A percentile compares a stretch with the other conserved stretches of the same genome.
Conservation (phyloP, 2,113 vertebrate species). For the Pachycephala philippinensis region DNA sequence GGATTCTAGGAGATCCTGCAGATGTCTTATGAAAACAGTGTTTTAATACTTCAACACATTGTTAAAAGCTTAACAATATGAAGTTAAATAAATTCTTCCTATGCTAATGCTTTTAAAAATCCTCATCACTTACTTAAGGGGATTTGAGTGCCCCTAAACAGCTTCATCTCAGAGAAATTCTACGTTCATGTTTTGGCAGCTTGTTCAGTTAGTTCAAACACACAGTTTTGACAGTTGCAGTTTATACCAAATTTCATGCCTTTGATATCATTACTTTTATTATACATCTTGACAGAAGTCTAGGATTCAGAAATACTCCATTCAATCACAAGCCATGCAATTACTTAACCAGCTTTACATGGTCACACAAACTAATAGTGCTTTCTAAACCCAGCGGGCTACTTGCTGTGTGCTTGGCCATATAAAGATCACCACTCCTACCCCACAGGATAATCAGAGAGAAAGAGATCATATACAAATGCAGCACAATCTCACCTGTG, state of each 20-base stretch:
- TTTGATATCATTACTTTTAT: background rate
- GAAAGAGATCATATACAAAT: background rate
- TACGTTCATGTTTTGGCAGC: background rate
- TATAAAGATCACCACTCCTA: background rate
- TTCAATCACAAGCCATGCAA: background rate
- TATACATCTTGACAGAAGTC: background rate
- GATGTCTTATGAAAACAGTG: background rate
- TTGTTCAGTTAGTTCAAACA: background rate
- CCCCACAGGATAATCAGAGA: background rate
- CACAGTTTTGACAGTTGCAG: background rate
- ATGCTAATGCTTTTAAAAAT: background rate
- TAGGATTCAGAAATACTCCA: background rate
- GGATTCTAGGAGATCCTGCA: background rate
- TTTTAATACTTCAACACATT: background rate
- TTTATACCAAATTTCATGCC: background rate
- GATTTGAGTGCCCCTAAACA: background rate
- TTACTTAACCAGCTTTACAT: background rate
- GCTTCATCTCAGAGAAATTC: background rate
- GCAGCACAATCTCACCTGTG: constrained; percentile 62
- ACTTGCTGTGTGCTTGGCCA: background rate
- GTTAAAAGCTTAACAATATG: background rate
- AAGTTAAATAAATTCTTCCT: background rate
- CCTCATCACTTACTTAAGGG: background rate
- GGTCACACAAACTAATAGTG: background rate
- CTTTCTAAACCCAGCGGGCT: background rate